Base-by-base conservation (phyloP, 2,113 vertebrate species). In the Semnornis frantzii region DNA sequence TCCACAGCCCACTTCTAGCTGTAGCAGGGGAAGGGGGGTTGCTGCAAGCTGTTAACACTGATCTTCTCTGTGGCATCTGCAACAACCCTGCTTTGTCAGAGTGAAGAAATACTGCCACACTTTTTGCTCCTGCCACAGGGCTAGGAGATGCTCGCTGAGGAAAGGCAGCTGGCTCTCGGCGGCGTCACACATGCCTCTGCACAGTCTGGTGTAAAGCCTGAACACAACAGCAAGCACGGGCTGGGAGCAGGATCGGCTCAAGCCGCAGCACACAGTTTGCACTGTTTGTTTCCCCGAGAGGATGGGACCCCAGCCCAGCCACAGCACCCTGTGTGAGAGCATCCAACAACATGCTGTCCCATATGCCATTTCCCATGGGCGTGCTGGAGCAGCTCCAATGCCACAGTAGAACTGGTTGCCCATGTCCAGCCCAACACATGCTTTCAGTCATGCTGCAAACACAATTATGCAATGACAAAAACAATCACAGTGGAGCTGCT, bases 401-500 rank as follows among this genome's bases (percentile, higher is more conserved):
- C n/a, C 80, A 48, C 0, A 0, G 64, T 50, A 71, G 85, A 81
- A 81, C 63, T 34, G 73, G 74, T 30, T n/a, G 70, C 72, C 69
- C 23, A 0, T 0, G 14, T 24, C 62, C 93, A 75, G 86, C 77
- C 65, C 20, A 8, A 57, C 68, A 5, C 2, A 0, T 2, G 25
- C 60, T 76, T 9, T 8, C 9, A 1, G 46, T 5, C 37, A 16
- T 1, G 0, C 78, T 60, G 85, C 42, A n/a, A 42, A 20, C 15
- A 23, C 9, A 6, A 3, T 6, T 9, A 3, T 3, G 12, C 60
- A 70, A n/a, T 14, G 31, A 46, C 83, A 74, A 13, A 77, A 25
- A 20, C 1, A 3, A 24, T 24, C 1, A 2, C 1, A 1, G 64
- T 9, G 13, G 48, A 72, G 48, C 33, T 0, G 4, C 37, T 4